These are phyloP conservation scores for Telmatochromis sp. DNA, from an alignment of 2,113 vertebrate species.

Conservation along the genomic window DNA sequence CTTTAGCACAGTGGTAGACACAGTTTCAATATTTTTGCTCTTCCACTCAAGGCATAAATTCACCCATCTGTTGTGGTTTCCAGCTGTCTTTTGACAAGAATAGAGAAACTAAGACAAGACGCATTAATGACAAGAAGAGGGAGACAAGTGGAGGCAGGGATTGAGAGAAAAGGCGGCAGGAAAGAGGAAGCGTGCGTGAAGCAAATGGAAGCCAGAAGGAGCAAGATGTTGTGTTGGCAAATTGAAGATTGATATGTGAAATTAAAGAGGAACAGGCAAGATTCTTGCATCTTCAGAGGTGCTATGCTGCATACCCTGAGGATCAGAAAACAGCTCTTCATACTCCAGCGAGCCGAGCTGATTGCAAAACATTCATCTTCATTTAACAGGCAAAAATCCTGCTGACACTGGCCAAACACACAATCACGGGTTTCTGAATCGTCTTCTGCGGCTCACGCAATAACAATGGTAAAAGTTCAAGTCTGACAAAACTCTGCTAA, in stretches of 20 bases:
- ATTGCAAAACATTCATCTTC: slow-evolving; percentile 63
- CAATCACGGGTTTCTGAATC: neutral
- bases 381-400: slow-evolving; percentile 48
- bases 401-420: neutral
- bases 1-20: neutral
- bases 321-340: slow-evolving; percentile 40
- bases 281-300: slow-evolving; percentile 20
- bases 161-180: neutral
- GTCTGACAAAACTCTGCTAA: neutral
- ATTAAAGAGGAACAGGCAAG: neutral
- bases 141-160: neutral
- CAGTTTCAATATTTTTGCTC: neutral
- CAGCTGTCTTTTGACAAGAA: neutral
- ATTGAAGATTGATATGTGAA: neutral
- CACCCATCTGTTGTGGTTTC: neutral
- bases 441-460: neutral
- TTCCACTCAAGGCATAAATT: neutral
- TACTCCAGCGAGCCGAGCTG: slow-evolving; percentile 33
- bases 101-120: neutral
- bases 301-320: slow-evolving; percentile 9
- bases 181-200: neutral
- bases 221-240: neutral
- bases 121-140: neutral
- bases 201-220: neutral
- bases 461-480: neutral